A percentile compares a stretch with the other conserved stretches of the same genome.
Conservation (phyloP, 2,888 invertebrate species). For the Erebia aethiops region DNA sequence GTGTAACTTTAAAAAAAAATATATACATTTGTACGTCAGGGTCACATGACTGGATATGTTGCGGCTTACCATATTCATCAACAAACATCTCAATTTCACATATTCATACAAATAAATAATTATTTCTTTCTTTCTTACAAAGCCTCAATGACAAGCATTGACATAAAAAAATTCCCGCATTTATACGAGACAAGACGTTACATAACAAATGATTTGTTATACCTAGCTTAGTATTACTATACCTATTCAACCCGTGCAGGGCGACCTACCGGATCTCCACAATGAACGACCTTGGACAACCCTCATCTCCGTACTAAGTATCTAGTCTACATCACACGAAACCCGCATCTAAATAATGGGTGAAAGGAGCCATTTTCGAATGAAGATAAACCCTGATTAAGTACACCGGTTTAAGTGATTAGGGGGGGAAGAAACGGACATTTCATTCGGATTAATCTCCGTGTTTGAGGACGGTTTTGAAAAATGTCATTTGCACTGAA, state of each 20-base stretch:
- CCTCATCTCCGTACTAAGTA: conserved; percentile 52
- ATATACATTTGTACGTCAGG: too few species aligned
- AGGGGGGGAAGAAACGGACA: conserved; percentile 32
- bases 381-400: conserved; percentile 26
- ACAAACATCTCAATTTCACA: too few species aligned
- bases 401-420: conserved; percentile 40
- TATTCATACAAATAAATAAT: too few species aligned
- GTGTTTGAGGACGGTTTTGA: conserved; percentile 18
- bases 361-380: conserved; percentile 23
- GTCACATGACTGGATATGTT: too few species aligned
- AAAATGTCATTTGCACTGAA: neutral
- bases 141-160: too few species aligned
- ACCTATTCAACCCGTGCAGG: conserved; percentile 27
- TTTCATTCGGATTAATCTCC: conserved; percentile 35
- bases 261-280: conserved; percentile 58
- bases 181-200: conserved; percentile 24
- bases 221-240: neutral
- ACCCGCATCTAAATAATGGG: conserved; percentile 27
- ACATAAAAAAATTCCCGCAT: neutral
- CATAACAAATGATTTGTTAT: conserved; percentile 28
- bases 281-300: conserved; percentile 75
- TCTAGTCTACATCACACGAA: conserved; percentile 22
- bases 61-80: too few species aligned
- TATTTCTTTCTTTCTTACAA: too few species aligned
- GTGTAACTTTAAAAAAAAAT: too few species aligned